Conservation (phyloP, 2,797 vertebrate species). For the Adelosebastes latens region DNA sequence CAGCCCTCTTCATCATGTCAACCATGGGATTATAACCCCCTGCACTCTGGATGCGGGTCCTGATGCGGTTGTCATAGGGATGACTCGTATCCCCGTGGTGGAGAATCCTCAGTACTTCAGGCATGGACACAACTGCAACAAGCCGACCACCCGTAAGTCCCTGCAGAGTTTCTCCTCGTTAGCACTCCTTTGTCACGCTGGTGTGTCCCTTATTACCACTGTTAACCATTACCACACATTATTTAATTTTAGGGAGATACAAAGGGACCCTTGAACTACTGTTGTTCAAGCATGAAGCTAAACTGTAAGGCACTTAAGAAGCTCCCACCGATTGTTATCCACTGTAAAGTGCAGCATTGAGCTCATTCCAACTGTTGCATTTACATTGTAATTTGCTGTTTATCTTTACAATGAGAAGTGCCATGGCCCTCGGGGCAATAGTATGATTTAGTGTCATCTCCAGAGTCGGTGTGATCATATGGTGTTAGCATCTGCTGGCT, state of each 20-base stretch:
- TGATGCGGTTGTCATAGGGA: conserved; percentile 96
- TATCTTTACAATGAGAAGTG: conserved; percentile 41
- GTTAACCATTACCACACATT: not conserved
- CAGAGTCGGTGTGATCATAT: conserved; percentile 45
- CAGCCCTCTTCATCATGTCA: conserved; percentile 97
- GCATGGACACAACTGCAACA: conserved; percentile 98
- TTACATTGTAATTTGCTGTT: conserved; percentile 42
- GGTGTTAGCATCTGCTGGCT: conserved; percentile 53
- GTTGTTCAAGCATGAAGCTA: not conserved
- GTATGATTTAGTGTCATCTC: conserved; percentile 42
- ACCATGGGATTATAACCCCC: conserved; percentile 95
- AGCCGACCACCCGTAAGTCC: conserved; percentile 95
- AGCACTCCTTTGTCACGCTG: not conserved
- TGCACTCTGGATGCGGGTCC: conserved; percentile 92
- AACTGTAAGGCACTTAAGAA: not conserved
- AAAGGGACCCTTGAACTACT: not conserved
- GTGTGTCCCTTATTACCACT: not conserved
- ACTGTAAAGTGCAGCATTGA: not conserved
- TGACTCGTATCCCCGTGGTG: conserved; percentile 97
- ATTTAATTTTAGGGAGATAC: not conserved
- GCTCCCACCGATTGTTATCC: not conserved
- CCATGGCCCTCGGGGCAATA: not conserved
- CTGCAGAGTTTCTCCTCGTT: not conserved
- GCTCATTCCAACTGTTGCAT: conserved; percentile 9
- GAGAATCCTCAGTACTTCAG: conserved; percentile 98